Percentiles rank a stretch among this genome's conserved stretches.
Evolutionary conservation across 2,888 invertebrate genomes (phyloP).

Genomic region (Dryococelus australis): DNA sequence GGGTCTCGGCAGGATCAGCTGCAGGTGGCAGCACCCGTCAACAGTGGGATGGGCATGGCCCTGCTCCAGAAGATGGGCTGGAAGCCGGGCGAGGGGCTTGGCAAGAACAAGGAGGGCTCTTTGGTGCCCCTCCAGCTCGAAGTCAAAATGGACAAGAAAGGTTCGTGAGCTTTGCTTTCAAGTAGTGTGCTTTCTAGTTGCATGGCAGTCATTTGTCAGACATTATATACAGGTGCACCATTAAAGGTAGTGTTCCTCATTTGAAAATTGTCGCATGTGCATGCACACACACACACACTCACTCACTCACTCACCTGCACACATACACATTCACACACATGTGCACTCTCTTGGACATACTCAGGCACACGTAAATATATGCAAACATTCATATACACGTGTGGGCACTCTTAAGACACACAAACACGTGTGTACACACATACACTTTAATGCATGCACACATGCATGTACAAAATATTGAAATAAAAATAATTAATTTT

Average conservation of each 20-base stretch:
- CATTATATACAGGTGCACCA: too few relatives aligned
- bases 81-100: constrained; percentile 95
- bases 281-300: neutral
- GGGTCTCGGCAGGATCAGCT: constrained; percentile 79
- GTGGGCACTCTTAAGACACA: too few relatives aligned
- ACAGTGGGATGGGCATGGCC: constrained; percentile 96
- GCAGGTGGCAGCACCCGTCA: constrained; percentile 86
- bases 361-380: too few relatives aligned
- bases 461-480: too few relatives aligned
- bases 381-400: too few relatives aligned
- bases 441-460: too few relatives aligned
- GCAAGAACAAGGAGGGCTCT: constrained; percentile 92
- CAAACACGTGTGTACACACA: too few relatives aligned
- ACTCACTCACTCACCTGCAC: neutral
- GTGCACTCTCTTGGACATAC: too few relatives aligned
- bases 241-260: neutral
- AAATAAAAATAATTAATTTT: too few relatives aligned
- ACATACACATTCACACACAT: neutral
- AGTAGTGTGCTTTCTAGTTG: too few relatives aligned
- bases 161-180: constrained; percentile 55
- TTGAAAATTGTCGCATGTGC: neutral
- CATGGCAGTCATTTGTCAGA: too few relatives aligned
- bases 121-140: constrained; percentile 90
- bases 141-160: constrained; percentile 96
- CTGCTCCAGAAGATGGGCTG: constrained; percentile 99